Base-by-base conservation (phyloP, 2,888 invertebrate genomes). In the Polymixis flavicincta region DNA sequence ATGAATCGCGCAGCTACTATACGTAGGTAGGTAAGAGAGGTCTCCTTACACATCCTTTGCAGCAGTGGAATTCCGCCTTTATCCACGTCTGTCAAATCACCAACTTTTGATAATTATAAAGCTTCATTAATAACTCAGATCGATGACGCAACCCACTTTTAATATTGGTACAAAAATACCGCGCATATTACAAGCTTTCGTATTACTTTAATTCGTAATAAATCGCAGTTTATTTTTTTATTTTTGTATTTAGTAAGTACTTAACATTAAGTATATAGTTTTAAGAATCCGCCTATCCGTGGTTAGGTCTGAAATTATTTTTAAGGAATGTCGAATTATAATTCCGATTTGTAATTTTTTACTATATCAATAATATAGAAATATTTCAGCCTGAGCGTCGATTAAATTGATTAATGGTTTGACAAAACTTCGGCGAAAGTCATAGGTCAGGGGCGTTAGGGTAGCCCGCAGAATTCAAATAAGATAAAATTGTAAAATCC, bases 231-330 rank as follows among this genome's bases (percentile, higher is more conserved):
- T 2, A 3, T 42, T 28, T 70, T 61, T 42, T 37, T 52, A 13
- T 14, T 78, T 54, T 67, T 83, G 19, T 78, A 50, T 17, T 25
- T 17, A 28, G 28, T 71, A 77, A 28, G 28, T 78, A 77, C 57
- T 68, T 66, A 69, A 22, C 48, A 32, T 52, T 79, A 66, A 71
- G 59, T 78, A 82, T 52, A 50, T 80, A 45, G 32, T 68, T 68
- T 55, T 57, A 68, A 65, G 52, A 22, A n/a, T 68, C 80, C 80
- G 68, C 80, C 80, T 81, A 74, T 79, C 54, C 8, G n/a, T 32
- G 59, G 61, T 68, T 82, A 82, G 71, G 72, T 80, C 37, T 78
- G 71, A 45, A 28, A 79, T 74, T 22, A 65, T 72, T 69, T n/a
- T 28, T 57, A 70, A 60, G 42, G 4, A 54, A 28, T 57, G 42